Conservation (phyloP, 2,797 vertebrate species). For the Peromyscus nudipes region DNA sequence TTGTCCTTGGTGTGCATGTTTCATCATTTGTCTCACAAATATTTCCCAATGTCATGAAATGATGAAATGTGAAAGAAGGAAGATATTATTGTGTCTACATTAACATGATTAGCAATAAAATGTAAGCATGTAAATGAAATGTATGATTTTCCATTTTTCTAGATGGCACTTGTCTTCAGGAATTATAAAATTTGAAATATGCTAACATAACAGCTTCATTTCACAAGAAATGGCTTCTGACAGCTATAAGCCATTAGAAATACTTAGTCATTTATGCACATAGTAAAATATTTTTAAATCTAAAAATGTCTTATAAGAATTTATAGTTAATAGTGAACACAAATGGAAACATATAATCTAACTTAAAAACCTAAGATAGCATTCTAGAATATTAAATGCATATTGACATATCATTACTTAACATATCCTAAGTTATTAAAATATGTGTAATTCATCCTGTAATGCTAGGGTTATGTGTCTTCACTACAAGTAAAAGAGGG, state of each 20-base stretch:
- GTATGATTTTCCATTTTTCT: neutral
- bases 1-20: conserved; percentile 13
- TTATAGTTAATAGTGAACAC: neutral
- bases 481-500: neutral
- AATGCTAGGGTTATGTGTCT: neutral
- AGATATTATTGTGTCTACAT: neutral
- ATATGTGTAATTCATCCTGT: neutral
- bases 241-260: neutral
- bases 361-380: neutral
- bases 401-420: neutral
- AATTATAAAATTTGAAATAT: neutral
- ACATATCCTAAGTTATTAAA: neutral
- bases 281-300: neutral
- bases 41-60: conserved; percentile 42
- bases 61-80: neutral
- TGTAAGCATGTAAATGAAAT: neutral
- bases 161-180: neutral
- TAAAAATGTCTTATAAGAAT: neutral
- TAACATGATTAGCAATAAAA: neutral
- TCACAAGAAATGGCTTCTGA: neutral
- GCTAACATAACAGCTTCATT: neutral
- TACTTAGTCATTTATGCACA: neutral
- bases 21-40: conserved; percentile 33
- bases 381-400: neutral
- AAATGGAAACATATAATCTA: neutral